phyloP scores from a whole-genome alignment of 2,113 vertebrate genomes.

The Baryphthengus martii region DNA sequence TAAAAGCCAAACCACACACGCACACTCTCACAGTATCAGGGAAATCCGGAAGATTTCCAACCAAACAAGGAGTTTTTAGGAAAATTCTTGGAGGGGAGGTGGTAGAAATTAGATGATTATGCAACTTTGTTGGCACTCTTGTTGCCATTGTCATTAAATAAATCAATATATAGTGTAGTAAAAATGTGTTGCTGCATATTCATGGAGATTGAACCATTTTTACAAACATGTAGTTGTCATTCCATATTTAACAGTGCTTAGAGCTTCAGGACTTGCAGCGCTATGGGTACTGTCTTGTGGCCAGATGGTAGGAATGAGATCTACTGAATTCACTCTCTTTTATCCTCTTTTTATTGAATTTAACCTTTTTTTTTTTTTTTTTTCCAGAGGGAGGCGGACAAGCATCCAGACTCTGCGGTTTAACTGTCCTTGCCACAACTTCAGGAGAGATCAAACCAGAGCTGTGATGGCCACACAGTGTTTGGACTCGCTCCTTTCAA shows the following conservation, averaged over 20 bases:
- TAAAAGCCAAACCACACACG: fast-evolving
- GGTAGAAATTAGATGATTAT: background rate
- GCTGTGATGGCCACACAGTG: background rate
- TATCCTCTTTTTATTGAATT: background rate
- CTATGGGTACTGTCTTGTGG: background rate
- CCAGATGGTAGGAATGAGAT: background rate
- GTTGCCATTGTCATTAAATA: background rate
- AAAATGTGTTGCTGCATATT: background rate
- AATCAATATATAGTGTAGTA: background rate
- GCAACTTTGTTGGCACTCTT: background rate
- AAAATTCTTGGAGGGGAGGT: background rate
- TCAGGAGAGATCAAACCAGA: background rate
- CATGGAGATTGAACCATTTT: background rate
- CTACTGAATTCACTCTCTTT: background rate
- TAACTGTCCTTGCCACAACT: background rate
- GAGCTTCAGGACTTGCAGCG: background rate
- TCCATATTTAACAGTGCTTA: background rate
- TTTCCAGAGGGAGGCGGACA: background rate
- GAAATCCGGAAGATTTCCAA: background rate
- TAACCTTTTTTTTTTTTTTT: background rate
- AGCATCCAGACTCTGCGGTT: background rate
- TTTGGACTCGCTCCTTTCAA: background rate
- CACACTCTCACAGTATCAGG: fast-evolving
- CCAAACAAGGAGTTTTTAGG: background rate
- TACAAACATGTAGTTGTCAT: background rate